Percentiles rank a stretch among this genome's conserved stretches.
Evolutionary conservation across 2,113 vertebrate species (phyloP).

Genomic region (Fulmarus glacialis): DNA sequence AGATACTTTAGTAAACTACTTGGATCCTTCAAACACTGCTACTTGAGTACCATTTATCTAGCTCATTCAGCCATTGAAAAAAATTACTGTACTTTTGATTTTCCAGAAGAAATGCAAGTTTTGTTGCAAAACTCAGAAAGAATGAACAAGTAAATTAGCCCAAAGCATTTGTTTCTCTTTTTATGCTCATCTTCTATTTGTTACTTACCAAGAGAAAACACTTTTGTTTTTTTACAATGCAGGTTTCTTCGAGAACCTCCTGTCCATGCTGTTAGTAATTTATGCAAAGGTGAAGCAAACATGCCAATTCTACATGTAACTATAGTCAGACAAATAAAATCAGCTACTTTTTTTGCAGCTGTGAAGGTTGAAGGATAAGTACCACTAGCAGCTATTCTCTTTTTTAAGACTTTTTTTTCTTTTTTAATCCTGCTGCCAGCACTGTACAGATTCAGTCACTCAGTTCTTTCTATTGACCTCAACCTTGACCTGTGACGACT

Average conservation of each 20-base stretch:
- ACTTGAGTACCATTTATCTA: constrained; percentile 53
- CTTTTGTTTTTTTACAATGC: not conserved
- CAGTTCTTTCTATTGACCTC: constrained; percentile 50
- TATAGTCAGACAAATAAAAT: constrained; percentile 51
- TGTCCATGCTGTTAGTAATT: constrained; percentile 23
- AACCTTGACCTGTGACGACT: constrained; percentile 54
- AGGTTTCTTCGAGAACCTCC: not conserved
- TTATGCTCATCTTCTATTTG: not conserved
- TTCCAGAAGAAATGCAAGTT: constrained; percentile 29
- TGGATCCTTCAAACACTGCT: constrained; percentile 58
- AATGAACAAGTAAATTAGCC: not conserved
- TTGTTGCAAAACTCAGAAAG: constrained; percentile 27
- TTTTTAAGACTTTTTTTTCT: not conserved
- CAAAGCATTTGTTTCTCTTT: not conserved
- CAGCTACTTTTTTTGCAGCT: constrained; percentile 20
- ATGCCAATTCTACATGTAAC: constrained; percentile 49
- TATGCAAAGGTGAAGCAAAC: constrained; percentile 63
- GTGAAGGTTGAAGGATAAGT: constrained; percentile 45
- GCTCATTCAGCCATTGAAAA: constrained; percentile 26
- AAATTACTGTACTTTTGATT: constrained; percentile 21
- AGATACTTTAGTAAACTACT: constrained; percentile 59
- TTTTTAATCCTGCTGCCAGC: constrained; percentile 31
- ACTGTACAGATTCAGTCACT: constrained; percentile 44
- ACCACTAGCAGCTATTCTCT: constrained; percentile 22
- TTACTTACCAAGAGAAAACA: not conserved